Base-by-base conservation (phyloP, 1,140 invertebrate genomes). In the Aphelinus atriplicis region DNA sequence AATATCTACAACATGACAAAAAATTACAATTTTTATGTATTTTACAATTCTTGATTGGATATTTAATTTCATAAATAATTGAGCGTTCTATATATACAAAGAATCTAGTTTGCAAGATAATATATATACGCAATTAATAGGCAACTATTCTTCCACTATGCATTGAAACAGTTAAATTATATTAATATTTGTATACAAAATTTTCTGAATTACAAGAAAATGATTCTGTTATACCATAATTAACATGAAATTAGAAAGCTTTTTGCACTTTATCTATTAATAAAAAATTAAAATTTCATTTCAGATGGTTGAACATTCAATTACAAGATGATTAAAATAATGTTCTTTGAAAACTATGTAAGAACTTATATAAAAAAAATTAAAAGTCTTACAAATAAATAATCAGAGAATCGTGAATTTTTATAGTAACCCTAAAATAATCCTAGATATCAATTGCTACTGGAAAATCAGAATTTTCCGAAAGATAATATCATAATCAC, bases 1-100 rank as follows among this genome's bases (percentile, higher is more conserved):
- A 79, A 77, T 69, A 72, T 76, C 60, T 77, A 77, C 71, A 76
- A 61, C 63, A 73, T 68, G 72, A 76, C 26, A 75, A 75, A 63
- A 55, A 70, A 73, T 63, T 72, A 75, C 50, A 69, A 60, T 75
- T 75, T 7, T 46, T 26, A n/a, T 73, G 53, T 78, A 69, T 72
- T 63, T 78, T 78, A 75, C 64, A 69, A 64, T 58, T 56, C n/a
- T 67, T 69, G 47, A 70, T 48, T 53, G 46, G 48, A 75, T 55
- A 48, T n/a, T 75, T 62, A 50, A 56, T 48, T 73, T 66, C 67
- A 71, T 61, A 71, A 57, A 57, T 53, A 71, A 72, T 48, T 50
- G 71, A 53, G 45, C 7, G 2, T 66, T 58, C 9, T 48, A 64
- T 78, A 74, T 75, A 55, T 78, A 78, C 69, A 75, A 71, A 76